Percentiles rank a stretch among this genome's conserved stretches.
phyloP scores from a whole-genome alignment of 2,797 vertebrate genomes.

The Pseudocheirus occidentalis region DNA sequence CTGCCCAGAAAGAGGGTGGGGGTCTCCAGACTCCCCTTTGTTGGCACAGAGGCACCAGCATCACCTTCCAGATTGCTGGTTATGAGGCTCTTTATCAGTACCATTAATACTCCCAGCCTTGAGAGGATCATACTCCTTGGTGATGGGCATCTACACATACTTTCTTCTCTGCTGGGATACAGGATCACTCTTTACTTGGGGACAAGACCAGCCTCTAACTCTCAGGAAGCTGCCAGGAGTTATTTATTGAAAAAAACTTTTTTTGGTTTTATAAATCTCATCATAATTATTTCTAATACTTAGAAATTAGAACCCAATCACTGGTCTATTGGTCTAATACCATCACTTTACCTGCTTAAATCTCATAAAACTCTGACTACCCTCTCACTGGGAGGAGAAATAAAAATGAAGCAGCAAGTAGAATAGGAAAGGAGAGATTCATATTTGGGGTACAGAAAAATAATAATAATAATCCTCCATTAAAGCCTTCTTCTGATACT shows the following conservation, averaged over 20 bases:
- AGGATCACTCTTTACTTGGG: too few relatives aligned
- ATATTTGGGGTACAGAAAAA: not conserved
- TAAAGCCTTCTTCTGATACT: not conserved
- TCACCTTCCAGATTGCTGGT: conserved; percentile 95
- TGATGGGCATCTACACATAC: conserved; percentile 94
- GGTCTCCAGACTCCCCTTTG: conserved; percentile 91
- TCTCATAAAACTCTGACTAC: not conserved
- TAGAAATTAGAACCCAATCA: not conserved
- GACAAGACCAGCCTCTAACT: too few relatives aligned
- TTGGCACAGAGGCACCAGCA: conserved; percentile 92
- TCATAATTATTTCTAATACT: not conserved
- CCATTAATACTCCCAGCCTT: conserved; percentile 98
- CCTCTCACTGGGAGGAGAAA: not conserved
- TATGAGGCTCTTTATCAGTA: conserved; percentile 94
- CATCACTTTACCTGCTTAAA: not conserved
- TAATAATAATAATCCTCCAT: not conserved
- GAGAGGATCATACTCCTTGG: conserved; percentile 93
- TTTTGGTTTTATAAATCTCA: not conserved
- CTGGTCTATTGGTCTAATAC: not conserved
- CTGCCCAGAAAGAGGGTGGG: conserved; percentile 93
- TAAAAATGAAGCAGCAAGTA: not conserved
- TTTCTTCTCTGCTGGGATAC: conserved; percentile 78
- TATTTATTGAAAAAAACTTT: not conserved
- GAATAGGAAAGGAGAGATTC: not conserved
- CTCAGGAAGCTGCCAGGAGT: not conserved